These are phyloP conservation scores for Allacma fusca DNA, from an alignment of 2,888 invertebrate genomes.

Conservation along the genomic window DNA sequence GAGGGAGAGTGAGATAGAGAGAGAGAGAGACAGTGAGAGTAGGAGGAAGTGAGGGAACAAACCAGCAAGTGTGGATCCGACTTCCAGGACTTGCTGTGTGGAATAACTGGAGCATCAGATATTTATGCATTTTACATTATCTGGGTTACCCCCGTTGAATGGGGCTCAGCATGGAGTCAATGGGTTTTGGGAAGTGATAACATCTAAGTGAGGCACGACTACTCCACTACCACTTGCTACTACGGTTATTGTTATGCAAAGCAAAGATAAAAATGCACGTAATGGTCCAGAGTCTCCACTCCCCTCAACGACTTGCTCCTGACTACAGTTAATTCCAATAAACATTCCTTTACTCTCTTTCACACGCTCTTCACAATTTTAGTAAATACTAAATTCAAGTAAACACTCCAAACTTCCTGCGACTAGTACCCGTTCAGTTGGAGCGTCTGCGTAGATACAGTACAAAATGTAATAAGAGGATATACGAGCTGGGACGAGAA, in stretches of 20 bases:
- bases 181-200: neutral
- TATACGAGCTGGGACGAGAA: no score
- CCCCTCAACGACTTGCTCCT: neutral
- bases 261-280: slow-evolving; percentile 33
- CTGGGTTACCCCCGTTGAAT: no score
- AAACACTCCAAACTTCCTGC: no score
- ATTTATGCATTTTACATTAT: neutral
- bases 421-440: no score
- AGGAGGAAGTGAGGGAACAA: neutral
- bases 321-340: slow-evolving; percentile 9
- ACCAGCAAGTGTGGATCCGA: neutral
- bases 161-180: no score
- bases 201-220: neutral
- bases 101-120: slow-evolving; percentile 18
- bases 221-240: no score
- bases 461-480: no score
- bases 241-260: slow-evolving; percentile 37
- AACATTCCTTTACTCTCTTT: slow-evolving; percentile 31
- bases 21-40: no score
- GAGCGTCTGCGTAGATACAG: no score
- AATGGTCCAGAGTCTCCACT: slow-evolving; percentile 15
- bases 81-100: neutral
- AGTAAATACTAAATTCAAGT: no score
- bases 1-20: no score
- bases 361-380: no score